Evolutionary conservation across 2,113 vertebrate genomes (phyloP).

Genomic region (Ameiurus melas): DNA sequence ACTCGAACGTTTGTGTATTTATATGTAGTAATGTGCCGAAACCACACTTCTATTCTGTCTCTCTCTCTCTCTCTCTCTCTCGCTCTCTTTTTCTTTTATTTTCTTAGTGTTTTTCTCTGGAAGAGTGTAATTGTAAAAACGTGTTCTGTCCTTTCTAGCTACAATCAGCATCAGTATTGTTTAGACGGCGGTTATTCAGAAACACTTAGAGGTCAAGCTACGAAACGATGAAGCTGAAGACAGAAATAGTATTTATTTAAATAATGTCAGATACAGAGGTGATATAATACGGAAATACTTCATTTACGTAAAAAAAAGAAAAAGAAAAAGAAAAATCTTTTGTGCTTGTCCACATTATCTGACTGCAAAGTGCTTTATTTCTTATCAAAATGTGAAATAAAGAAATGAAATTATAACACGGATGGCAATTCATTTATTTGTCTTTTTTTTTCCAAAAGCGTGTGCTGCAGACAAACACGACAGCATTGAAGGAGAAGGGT

Average conservation of each 20-base stretch:
- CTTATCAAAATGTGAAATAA: conserved; percentile 45
- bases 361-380: conserved; percentile 49
- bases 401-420: conserved; percentile 27
- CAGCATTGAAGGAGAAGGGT: not conserved
- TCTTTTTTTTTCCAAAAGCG: conserved; percentile 26
- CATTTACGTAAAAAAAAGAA: conserved; percentile 16
- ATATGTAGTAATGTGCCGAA: not conserved
- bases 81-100: not conserved
- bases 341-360: conserved; percentile 45
- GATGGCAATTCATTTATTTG: conserved; percentile 37
- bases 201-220: not conserved
- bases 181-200: conserved; percentile 14
- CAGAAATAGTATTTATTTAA: conserved; percentile 52
- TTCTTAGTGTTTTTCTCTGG: conserved; percentile 12
- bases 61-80: not conserved
- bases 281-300: conserved; percentile 37
- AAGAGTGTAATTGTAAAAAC: not conserved
- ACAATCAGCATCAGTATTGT: conserved; percentile 1
- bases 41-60: not conserved
- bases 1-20: conserved; percentile 8
- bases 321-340: not conserved
- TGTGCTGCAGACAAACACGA: conserved; percentile 55
- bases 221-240: conserved; percentile 14
- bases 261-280: conserved; percentile 35
- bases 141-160: conserved; percentile 29